A percentile compares a stretch with the other conserved stretches of the same genome.
phyloP scores from a whole-genome alignment of 2,888 invertebrate genomes.

The Chloroclysta siterata region DNA sequence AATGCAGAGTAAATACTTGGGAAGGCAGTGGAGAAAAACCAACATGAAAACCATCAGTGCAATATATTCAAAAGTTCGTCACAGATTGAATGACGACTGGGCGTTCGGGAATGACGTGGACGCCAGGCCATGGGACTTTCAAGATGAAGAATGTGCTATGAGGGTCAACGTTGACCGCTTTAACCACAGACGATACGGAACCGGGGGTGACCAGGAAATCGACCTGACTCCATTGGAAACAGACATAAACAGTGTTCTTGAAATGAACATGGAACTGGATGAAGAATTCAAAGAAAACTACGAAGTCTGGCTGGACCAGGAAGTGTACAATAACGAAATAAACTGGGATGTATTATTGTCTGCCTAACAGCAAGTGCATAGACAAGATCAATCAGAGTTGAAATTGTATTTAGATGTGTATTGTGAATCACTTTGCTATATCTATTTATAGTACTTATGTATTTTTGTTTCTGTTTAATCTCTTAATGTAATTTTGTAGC shows the following conservation, averaged over 20 bases:
- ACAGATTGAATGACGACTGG: slow-evolving; percentile 99
- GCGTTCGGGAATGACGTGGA: slow-evolving; percentile 99
- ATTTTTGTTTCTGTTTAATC: slow-evolving; percentile 41
- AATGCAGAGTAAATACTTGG: slow-evolving; percentile 99
- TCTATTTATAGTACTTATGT: slow-evolving; percentile 45
- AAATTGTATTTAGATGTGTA: slow-evolving; percentile 45
- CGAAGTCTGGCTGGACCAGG: slow-evolving; percentile 97
- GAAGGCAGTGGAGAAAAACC: slow-evolving; percentile 99
- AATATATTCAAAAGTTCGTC: slow-evolving; percentile 98
- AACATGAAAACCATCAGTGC: slow-evolving; percentile 99
- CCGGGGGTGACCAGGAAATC: slow-evolving; percentile 80
- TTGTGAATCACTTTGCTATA: slow-evolving; percentile 53
- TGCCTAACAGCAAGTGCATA: slow-evolving; percentile 51
- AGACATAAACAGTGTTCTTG: slow-evolving; percentile 92
- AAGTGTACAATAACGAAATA: slow-evolving; percentile 95
- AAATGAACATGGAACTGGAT: slow-evolving; percentile 91
- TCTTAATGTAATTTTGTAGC: slow-evolving; percentile 38
- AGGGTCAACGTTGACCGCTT: slow-evolving; percentile 98
- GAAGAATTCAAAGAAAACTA: slow-evolving; percentile 97
- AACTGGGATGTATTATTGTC: slow-evolving; percentile 88
- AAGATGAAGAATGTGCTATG: slow-evolving; percentile 98
- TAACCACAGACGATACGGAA: slow-evolving; percentile 95
- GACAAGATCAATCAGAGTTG: slow-evolving; percentile 30
- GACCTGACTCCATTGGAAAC: slow-evolving; percentile 90
- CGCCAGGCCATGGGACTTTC: slow-evolving; percentile 98